These are phyloP conservation scores for Ganaspis brasiliensis DNA, from an alignment of 2,888 invertebrate genomes.

Conservation along the genomic window DNA sequence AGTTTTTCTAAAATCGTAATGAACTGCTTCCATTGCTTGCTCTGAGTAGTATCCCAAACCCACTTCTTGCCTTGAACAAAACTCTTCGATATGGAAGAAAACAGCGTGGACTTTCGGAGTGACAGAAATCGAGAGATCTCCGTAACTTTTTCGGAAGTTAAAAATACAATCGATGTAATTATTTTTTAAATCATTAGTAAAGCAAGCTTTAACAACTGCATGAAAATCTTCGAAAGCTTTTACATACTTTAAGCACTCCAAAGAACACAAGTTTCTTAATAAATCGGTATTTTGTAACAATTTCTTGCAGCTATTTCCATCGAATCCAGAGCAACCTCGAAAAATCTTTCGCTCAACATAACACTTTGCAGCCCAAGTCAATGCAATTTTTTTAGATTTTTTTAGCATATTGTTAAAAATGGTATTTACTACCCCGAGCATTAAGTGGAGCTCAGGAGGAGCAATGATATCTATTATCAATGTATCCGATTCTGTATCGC, in stretches of 20 bases:
- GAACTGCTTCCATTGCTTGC: slow-evolving; percentile 10
- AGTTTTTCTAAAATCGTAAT: no score
- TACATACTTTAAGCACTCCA: no score
- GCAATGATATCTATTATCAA: slow-evolving; percentile 39
- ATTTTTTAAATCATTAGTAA: no score
- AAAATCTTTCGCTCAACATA: slow-evolving; percentile 10
- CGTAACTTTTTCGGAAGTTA: no score
- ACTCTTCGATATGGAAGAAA: slow-evolving; percentile 33
- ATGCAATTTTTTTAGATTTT: slow-evolving; percentile 4
- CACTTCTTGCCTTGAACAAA: no score
- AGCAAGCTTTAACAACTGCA: no score
- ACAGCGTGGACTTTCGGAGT: no score
- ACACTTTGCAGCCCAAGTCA: slow-evolving; percentile 21
- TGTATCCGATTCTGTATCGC: slow-evolving; percentile 10
- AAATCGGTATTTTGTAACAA: slow-evolving; percentile 24
- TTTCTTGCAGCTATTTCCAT: slow-evolving; percentile 15
- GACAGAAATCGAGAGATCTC: slow-evolving; percentile 27
- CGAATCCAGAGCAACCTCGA: slow-evolving; percentile 17
- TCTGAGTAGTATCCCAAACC: no score
- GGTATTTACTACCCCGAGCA: slow-evolving; percentile 42
- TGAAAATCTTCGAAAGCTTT: slow-evolving; percentile 18
- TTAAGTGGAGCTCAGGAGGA: slow-evolving; percentile 45
- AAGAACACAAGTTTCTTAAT: not conserved
- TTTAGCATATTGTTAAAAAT: slow-evolving; percentile 40
- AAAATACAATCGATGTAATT: no score